Conservation (phyloP, 2,888 invertebrate species). For the Flexamia atlantica region DNA sequence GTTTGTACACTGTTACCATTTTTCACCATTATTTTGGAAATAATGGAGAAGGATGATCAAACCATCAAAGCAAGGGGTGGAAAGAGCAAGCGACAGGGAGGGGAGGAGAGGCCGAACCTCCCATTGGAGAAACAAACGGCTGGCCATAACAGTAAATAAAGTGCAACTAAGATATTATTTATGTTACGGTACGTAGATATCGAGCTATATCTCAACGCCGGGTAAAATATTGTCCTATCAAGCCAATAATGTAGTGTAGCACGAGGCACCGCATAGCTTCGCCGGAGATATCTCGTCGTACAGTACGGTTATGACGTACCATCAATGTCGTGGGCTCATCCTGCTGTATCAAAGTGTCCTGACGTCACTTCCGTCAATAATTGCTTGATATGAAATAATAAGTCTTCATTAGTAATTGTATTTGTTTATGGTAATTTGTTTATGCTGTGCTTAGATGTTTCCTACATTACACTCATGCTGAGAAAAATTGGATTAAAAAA, state of each 20-base stretch:
- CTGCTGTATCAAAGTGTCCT: too few relatives aligned
- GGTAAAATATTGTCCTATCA: constrained; percentile 62
- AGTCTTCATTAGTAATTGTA: too few relatives aligned
- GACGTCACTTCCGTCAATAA: too few relatives aligned
- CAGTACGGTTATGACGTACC: neutral
- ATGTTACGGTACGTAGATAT: constrained; percentile 63
- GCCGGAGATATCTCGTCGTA: neutral
- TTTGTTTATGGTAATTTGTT: too few relatives aligned
- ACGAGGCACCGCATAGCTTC: constrained; percentile 1
- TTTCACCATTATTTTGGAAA: too few relatives aligned
- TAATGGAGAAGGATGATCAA: too few relatives aligned
- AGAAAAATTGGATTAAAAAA: too few relatives aligned
- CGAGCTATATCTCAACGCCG: constrained; percentile 61
- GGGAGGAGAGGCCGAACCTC: constrained; percentile 20
- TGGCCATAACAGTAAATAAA: constrained; percentile 61
- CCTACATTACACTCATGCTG: too few relatives aligned
- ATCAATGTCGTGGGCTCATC: neutral
- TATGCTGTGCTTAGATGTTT: too few relatives aligned
- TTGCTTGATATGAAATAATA: too few relatives aligned
- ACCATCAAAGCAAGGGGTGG: too few relatives aligned
- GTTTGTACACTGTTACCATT: too few relatives aligned
- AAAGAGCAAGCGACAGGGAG: neutral
- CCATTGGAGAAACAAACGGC: constrained; percentile 59
- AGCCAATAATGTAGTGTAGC: constrained; percentile 61
- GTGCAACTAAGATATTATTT: constrained; percentile 61